These are phyloP conservation scores for Hermaeophaga mercurialis DNA, from an alignment of 2,888 invertebrate species.

Conservation along the genomic window DNA sequence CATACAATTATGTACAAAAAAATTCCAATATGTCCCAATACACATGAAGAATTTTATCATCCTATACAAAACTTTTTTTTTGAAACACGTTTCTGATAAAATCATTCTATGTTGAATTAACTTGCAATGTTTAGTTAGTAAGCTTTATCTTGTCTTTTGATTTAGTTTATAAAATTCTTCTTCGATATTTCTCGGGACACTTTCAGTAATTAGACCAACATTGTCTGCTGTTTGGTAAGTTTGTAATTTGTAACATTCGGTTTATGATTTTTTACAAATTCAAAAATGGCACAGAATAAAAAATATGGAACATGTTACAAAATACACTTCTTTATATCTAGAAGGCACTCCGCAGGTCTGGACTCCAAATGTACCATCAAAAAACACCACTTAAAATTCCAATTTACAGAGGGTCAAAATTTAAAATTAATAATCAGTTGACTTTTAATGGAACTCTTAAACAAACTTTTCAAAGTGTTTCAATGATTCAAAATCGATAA, in stretches of 20 bases:
- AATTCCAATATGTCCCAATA: no score
- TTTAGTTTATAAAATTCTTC: neutral
- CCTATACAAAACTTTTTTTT: no score
- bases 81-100: no score
- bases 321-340: constrained; percentile 40
- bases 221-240: constrained; percentile 4
- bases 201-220: constrained; percentile 8
- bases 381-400: no score
- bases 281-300: constrained; percentile 35
- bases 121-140: no score
- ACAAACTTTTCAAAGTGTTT: no score
- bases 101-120: no score
- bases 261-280: constrained; percentile 21
- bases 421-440: no score
- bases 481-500: no score
- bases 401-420: no score
- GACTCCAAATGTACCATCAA: constrained; percentile 36
- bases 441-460: no score
- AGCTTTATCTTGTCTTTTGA: no score
- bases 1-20: constrained; percentile 44
- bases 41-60: neutral
- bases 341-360: constrained; percentile 54
- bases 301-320: constrained; percentile 24
- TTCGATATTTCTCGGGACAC: neutral
- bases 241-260: constrained; percentile 31